These are phyloP conservation scores for Coluber constrictor DNA, from an alignment of 2,797 vertebrate genomes.

Conservation along the genomic window DNA sequence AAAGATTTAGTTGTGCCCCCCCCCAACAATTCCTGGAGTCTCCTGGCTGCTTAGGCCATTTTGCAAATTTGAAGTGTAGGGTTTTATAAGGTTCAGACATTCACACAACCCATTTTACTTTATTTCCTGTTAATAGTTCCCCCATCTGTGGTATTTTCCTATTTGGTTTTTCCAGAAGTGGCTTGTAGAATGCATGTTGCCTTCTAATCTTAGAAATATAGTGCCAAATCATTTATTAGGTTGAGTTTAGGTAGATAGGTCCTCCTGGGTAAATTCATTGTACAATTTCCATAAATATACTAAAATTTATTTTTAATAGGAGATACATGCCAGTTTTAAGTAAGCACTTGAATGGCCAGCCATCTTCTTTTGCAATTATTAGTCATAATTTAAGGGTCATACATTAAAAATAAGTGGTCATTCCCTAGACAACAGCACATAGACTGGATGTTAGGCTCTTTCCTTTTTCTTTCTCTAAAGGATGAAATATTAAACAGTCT, in stretches of 20 bases:
- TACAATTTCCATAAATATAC: not conserved
- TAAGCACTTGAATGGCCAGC: not conserved
- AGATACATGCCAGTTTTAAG: not conserved
- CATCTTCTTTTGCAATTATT: not conserved
- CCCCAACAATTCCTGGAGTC: not conserved
- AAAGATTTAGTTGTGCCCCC: not conserved
- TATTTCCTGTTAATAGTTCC: not conserved
- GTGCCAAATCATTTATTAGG: not conserved
- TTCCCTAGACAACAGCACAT: not conserved
- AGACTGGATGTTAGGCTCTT: fast-evolving
- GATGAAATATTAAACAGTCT: constrained; percentile 15
- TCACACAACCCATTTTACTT: not conserved
- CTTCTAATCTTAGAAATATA: not conserved
- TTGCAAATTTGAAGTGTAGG: not conserved
- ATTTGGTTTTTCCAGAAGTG: not conserved
- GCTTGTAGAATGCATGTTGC: not conserved
- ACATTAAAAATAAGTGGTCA: not conserved
- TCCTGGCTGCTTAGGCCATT: not conserved
- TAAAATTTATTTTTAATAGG: not conserved
- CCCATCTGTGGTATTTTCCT: not conserved
- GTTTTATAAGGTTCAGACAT: not conserved
- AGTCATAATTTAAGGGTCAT: not conserved
- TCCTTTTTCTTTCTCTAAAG: not conserved
- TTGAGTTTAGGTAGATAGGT: not conserved
- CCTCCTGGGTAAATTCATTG: not conserved